A percentile compares a stretch with the other conserved stretches of the same genome.
Evolutionary conservation across 2,113 vertebrate species (phyloP).

Genomic region (Engraulis encrasicolus): DNA sequence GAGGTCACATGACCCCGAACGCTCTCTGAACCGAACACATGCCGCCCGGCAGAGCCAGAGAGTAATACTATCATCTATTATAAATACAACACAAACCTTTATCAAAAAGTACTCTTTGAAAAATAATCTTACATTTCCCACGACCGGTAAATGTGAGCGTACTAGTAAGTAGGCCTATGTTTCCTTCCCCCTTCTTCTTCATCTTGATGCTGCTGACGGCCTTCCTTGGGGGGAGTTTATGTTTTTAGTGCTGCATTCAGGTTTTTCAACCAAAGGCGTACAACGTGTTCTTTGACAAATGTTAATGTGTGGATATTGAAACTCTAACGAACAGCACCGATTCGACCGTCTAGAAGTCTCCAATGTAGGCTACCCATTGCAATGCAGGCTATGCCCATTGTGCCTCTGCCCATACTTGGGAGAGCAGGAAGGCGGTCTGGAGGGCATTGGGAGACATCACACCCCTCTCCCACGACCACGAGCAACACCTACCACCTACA

Average conservation of each 20-base stretch:
- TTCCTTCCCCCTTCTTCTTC: not conserved
- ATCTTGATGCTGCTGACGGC: not conserved
- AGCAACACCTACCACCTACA: too few relatives aligned
- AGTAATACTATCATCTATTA: slow-evolving; percentile 12
- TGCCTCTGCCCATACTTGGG: not conserved
- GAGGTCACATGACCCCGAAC: not conserved
- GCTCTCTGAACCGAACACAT: not conserved
- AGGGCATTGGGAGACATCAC: not conserved
- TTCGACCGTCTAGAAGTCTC: not conserved
- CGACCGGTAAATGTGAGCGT: not conserved
- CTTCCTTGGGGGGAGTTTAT: not conserved
- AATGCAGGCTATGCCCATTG: too few relatives aligned
- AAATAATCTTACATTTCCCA: slow-evolving; percentile 22
- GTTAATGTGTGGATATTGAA: not conserved
- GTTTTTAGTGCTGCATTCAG: not conserved
- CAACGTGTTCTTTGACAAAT: not conserved
- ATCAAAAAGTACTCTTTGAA: slow-evolving; percentile 15
- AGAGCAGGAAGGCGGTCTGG: not conserved
- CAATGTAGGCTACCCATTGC: not conserved
- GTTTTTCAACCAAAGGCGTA: not conserved
- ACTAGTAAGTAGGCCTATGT: not conserved
- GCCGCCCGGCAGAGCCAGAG: not conserved
- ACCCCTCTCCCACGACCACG: not conserved
- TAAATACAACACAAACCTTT: slow-evolving; percentile 21
- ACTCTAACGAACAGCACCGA: not conserved